These are phyloP conservation scores for Phorcus lineatus DNA, from an alignment of 2,888 invertebrate species.

Conservation along the genomic window DNA sequence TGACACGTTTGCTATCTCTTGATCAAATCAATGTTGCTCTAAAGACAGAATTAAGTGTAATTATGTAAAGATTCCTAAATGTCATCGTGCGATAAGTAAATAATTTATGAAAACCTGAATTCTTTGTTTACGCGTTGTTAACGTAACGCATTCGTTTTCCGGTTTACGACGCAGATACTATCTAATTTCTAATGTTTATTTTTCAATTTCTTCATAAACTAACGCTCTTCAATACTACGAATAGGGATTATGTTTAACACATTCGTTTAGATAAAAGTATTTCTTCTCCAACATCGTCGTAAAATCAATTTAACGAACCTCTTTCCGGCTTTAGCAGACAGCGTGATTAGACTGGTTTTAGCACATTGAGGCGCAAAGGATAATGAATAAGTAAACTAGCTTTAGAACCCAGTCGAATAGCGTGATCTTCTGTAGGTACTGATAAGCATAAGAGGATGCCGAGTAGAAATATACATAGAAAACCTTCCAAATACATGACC, in stretches of 20 bases:
- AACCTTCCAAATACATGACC: constrained; percentile 32
- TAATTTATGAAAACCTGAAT: not conserved
- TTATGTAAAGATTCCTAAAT: no score
- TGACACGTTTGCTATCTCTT: no score
- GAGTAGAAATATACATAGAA: not conserved
- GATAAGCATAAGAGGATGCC: not conserved
- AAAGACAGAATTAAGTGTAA: no score
- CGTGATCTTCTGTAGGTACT: not conserved
- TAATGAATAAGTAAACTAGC: no score
- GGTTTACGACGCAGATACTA: constrained; percentile 11
- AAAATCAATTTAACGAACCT: not conserved
- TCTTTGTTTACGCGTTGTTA: constrained; percentile 41
- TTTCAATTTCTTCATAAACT: not conserved
- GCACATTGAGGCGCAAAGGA: no score
- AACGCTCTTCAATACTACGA: not conserved
- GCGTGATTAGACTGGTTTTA: not conserved
- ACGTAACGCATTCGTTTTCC: not conserved
- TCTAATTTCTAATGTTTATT: not conserved
- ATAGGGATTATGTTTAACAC: not conserved
- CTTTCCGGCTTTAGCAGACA: constrained; percentile 14
- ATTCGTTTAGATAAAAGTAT: not conserved
- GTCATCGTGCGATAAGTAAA: no score
- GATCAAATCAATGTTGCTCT: no score
- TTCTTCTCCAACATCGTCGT: not conserved
- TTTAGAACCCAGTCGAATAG: not conserved